Evolutionary conservation across 2,888 invertebrate species (phyloP).

Genomic region (Eupithecia pulchellata): DNA sequence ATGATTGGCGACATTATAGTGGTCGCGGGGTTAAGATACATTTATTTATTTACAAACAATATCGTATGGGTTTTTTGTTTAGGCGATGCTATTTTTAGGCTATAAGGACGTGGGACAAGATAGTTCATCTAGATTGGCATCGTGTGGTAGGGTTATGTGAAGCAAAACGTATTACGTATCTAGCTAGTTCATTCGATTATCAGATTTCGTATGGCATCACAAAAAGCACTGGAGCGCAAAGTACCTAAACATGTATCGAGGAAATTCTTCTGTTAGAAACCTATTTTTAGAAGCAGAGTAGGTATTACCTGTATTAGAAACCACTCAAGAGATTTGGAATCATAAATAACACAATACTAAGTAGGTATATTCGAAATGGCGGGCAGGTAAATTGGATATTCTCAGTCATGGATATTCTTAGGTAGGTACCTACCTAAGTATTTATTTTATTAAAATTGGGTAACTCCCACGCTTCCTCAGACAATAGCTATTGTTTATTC

Average conservation of each 20-base stretch:
- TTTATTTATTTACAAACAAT: no score
- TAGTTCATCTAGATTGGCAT: no score
- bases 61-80: no score
- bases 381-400: background rate
- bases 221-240: background rate
- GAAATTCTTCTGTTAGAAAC: background rate
- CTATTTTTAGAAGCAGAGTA: background rate
- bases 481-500: slow-evolving; percentile 33
- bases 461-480: slow-evolving; percentile 20
- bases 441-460: slow-evolving; percentile 18
- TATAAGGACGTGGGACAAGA: no score
- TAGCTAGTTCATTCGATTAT: no score
- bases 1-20: background rate
- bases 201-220: background rate
- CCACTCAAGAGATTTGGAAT: background rate
- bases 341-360: background rate
- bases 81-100: no score
- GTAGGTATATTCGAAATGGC: background rate
- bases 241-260: background rate
- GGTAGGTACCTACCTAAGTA: no score
- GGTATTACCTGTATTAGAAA: background rate
- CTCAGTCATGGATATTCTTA: no score
- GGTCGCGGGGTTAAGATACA: background rate
- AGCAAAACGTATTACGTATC: no score
- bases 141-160: no score